Evolutionary conservation across 2,113 vertebrate species (phyloP), one percentile per base, ranked within the genome.

Genomic region (Pachypanchax playfairii): DNA sequence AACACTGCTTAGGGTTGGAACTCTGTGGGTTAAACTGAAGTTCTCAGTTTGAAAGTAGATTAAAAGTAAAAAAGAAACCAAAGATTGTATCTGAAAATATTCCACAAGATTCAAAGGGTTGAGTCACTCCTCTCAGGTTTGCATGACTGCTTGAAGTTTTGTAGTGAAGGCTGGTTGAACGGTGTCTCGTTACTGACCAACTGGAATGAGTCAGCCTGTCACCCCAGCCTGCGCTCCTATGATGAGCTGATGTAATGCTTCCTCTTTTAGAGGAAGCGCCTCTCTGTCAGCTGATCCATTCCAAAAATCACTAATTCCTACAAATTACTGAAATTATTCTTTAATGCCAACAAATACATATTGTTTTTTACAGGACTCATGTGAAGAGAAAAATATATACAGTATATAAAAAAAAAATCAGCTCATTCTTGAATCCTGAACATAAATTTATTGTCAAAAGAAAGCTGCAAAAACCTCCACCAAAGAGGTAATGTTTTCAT

Each of bases 211-310:
- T 64, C 77, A 46, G 60, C 24, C 65, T 42, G 53, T 28, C 39
- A 25, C 12, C 36, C 41, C 33, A 13, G 47, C 22, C 58, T 3
- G 4, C 3, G 22, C 51, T 12, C 42, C 24, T 24, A 43, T 58
- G 67, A 69, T 43, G 55, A 69, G 58, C 70, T 48, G 46, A 72
- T 36, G 63, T 56, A 69, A 82, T 59, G 63, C 41, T 49, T 65
- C 47, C 75, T 82, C 80, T 75, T 75, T 77, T 75, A 73, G 52
- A 51, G 3, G 29, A 60, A 62, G 42, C 21, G 49, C 48, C 8
- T 4, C 50, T 60, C 60, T 36, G 60, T 51, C 36, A 47, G 31
- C 76, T 53, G 25, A 31, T 69, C 35, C 9, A 2, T 24, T 67
- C 15, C 47, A 22, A 68, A 47, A 35, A 26, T 6, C 0, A 2